Evolutionary conservation across 2,113 vertebrate genomes (phyloP).

Genomic region (Pteronura brasiliensis): DNA sequence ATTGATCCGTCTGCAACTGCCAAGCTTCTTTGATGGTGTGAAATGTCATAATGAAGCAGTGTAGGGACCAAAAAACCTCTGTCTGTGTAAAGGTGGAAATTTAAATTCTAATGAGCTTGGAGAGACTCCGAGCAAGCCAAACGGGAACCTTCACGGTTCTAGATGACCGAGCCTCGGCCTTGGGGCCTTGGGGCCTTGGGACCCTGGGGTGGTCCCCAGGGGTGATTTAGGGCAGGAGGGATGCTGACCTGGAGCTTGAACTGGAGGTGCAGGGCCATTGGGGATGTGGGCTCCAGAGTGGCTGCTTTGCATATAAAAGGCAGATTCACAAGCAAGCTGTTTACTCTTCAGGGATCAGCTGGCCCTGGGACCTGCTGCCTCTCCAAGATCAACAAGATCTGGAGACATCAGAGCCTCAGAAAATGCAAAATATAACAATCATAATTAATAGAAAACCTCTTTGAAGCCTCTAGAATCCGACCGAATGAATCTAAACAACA

Average conservation of each 20-base stretch:
- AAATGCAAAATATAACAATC: neutral
- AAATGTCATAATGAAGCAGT: neutral
- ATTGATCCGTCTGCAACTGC: neutral
- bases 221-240: neutral
- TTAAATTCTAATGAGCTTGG: neutral
- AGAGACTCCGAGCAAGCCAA: neutral
- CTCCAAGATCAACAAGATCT: neutral
- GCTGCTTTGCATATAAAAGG: neutral
- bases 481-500: neutral
- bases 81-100: neutral
- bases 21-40: neutral
- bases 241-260: neutral
- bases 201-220: neutral
- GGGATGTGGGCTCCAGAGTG: neutral
- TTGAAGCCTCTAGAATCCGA: neutral
- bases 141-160: neutral
- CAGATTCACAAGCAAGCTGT: neutral
- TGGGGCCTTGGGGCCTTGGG: neutral
- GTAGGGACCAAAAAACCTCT: neutral
- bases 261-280: neutral
- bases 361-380: neutral
- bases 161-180: neutral
- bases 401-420: neutral
- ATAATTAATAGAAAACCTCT: neutral
- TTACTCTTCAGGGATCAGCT: neutral